Percentiles rank a stretch among this genome's conserved stretches.
These are phyloP conservation scores for Tetropium fuscum DNA, from an alignment of 2,888 invertebrate genomes.

Conservation along the genomic window DNA sequence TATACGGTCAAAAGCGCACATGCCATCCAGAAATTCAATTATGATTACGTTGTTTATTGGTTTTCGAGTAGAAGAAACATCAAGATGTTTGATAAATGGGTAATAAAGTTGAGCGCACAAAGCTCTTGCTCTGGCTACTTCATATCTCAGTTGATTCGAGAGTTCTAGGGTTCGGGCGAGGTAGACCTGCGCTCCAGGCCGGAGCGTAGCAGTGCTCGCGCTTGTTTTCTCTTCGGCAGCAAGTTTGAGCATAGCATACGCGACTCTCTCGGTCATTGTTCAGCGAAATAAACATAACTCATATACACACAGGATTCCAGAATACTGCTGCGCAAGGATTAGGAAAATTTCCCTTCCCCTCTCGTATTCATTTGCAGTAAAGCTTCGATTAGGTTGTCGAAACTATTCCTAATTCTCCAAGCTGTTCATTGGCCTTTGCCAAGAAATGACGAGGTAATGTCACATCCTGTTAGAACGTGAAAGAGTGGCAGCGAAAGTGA, in stretches of 20 bases:
- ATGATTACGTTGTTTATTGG: conserved; percentile 27
- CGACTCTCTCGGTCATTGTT: neutral
- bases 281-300: neutral
- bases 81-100: conserved; percentile 34
- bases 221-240: neutral
- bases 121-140: conserved; percentile 19
- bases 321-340: too few relatives aligned
- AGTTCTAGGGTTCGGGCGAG: neutral
- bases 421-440: too few relatives aligned
- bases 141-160: conserved; percentile 17
- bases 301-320: too few relatives aligned
- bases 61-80: conserved; percentile 15
- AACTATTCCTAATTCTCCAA: too few relatives aligned
- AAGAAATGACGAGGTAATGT: too few relatives aligned
- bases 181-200: neutral
- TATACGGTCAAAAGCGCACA: conserved; percentile 4
- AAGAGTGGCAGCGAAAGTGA: too few relatives aligned
- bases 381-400: too few relatives aligned
- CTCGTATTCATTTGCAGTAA: too few relatives aligned
- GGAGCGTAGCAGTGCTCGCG: neutral
- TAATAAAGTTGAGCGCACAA: conserved; percentile 13
- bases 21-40: conserved; percentile 29
- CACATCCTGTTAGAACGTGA: too few relatives aligned
- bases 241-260: neutral
- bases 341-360: too few relatives aligned